Conservation (phyloP, 2,888 invertebrate species). For the Mesorhabditis spiculigera region DNA sequence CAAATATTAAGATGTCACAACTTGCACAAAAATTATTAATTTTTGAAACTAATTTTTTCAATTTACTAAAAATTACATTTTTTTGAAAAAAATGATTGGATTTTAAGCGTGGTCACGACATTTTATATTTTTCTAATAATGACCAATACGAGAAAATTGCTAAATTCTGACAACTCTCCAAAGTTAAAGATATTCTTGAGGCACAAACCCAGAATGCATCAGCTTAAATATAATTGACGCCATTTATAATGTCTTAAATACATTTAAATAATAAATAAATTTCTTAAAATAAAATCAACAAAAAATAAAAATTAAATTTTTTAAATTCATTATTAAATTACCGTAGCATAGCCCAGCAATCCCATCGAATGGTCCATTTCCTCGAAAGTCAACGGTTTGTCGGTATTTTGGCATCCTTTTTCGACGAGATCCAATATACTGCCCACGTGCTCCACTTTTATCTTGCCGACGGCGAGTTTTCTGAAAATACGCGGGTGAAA, state of each 20-base stretch:
- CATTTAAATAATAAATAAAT: not conserved
- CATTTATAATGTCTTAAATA: not conserved
- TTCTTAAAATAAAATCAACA: not conserved
- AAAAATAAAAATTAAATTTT: not conserved
- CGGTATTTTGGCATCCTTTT: slow-evolving; percentile 20
- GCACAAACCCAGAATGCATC: no score
- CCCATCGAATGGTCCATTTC: slow-evolving; percentile 39
- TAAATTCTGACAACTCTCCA: no score
- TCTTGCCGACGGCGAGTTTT: slow-evolving; percentile 26
- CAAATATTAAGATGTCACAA: no score
- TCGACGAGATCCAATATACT: slow-evolving; percentile 9
- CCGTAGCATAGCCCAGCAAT: slow-evolving; percentile 42
- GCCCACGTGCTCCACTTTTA: slow-evolving; percentile 17
- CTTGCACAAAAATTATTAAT: no score
- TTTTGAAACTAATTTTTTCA: no score
- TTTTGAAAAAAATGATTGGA: no score
- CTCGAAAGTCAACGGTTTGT: slow-evolving; percentile 45
- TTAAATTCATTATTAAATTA: slow-evolving; percentile 10
- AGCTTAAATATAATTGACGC: no score
- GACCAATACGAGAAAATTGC: no score
- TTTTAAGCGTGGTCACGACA: no score
- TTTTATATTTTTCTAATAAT: no score
- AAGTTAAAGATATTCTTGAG: no score
- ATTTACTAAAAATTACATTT: no score
- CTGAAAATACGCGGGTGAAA: slow-evolving; percentile 13